Evolutionary conservation across 2,888 invertebrate species (phyloP), one percentile per base, ranked within the genome.

Genomic region (Cinara cedri): DNA sequence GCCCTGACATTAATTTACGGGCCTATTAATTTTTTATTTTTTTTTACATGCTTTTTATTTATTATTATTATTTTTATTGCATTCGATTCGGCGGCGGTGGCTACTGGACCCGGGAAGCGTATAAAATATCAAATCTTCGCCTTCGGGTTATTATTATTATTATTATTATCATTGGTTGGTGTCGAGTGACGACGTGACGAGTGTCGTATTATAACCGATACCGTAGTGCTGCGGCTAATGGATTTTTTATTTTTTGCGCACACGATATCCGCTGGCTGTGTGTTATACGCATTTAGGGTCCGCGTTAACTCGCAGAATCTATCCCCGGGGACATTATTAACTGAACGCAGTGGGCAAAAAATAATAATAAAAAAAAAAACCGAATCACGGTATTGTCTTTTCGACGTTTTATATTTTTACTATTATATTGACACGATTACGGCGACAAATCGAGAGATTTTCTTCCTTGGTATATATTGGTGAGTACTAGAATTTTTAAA

Each of bases 271-370:
- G 42, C 19, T 54, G 57, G 51, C 19, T 34, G 34, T 42, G 57
- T 70, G 44, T 70, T 68, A 78, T n/a, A n/a, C n/a, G n/a, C 78
- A 34, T 70, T 68, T 68, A 78, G 78, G 78, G 78, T 62, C 44
- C 78, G 19, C 66, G 68, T 68, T 78, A 78, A 78, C 78, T 70
- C n/a, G 34, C 34, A 6, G 78, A 78, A 78, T 78, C 49, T 62
- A 24, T 70, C 78, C 78, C 78, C n/a, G 70, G 78, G 78, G 78
- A 78, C 78, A 78, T 78, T 70, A 78, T 78, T 78, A 78, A 78
- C 78, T 21, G 78, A 68, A 78, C 68, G 44, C 44, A 42, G 16
- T 8, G 51, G 71, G 26, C 13, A 44, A 68, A 26, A 68, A 68
- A 68, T 34, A 68, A 68, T 26, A 68, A 54, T 8, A 63, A 10